These are phyloP conservation scores for Stichodactyla helianthus DNA, from an alignment of 64 coral and sea anemone species.

Conservation along the genomic window DNA sequence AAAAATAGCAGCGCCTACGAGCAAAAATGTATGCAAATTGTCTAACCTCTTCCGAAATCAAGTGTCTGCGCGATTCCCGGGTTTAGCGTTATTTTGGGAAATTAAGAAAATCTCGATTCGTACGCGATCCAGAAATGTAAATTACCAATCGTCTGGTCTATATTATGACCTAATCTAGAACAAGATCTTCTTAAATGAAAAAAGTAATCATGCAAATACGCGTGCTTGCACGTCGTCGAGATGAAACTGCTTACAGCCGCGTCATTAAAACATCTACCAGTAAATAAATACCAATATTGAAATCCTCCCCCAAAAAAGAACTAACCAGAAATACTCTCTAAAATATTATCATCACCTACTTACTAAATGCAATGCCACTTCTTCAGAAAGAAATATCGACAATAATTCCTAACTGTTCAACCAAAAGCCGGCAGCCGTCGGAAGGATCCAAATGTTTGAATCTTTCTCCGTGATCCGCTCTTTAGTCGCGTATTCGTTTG, in stretches of 20 bases:
- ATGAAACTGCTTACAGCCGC: neutral
- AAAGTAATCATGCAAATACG: conserved; percentile 22
- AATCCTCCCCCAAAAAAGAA: neutral
- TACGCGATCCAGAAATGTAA: conserved; percentile 4
- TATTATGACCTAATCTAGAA: conserved; percentile 18
- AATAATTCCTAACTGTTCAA: conserved; percentile 17
- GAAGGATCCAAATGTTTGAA: neutral
- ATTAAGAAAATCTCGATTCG: neutral
- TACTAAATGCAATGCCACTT: neutral
- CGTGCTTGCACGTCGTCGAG: neutral
- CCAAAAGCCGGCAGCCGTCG: neutral
- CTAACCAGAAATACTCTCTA: neutral
- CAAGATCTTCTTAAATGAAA: conserved; percentile 20
- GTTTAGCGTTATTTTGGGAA: neutral
- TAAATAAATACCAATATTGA: neutral
- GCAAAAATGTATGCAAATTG: neutral
- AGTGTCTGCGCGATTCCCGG: too few species aligned
- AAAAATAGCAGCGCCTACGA: too few species aligned
- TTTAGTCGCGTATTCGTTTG: neutral
- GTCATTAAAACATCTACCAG: neutral
- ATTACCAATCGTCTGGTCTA: neutral
- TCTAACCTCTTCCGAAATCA: too few species aligned
- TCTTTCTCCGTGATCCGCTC: neutral
- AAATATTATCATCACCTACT: neutral
- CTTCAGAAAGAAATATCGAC: neutral